A percentile compares a stretch with the other conserved stretches of the same genome.
These are phyloP conservation scores for Penaeus japonicus DNA, from an alignment of 1,140 invertebrate genomes.

Conservation along the genomic window DNA sequence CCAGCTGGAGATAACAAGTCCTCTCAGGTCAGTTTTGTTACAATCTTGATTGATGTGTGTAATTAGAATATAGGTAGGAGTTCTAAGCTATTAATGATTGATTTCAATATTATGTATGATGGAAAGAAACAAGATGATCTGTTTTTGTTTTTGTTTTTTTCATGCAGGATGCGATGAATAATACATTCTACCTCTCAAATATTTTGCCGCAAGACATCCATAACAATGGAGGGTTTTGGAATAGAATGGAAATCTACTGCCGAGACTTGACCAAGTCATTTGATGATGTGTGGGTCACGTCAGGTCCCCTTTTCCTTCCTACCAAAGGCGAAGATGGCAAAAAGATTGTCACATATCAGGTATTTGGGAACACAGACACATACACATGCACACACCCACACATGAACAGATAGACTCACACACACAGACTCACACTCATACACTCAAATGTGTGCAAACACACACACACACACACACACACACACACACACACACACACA, in stretches of 20 bases:
- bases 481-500: no score
- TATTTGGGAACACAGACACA: neutral
- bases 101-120: no score
- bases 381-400: no score
- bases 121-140: no score
- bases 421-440: no score
- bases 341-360: conserved; percentile 14
- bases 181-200: conserved; percentile 26
- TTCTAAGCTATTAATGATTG: no score
- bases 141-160: neutral
- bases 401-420: no score
- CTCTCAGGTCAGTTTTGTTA: neutral
- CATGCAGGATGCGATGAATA: neutral
- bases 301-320: conserved; percentile 25
- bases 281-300: conserved; percentile 23
- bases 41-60: neutral
- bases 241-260: conserved; percentile 14
- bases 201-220: conserved; percentile 23
- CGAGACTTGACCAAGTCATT: conserved; percentile 1
- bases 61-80: neutral
- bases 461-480: no score
- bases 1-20: conserved; percentile 22
- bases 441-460: no score
- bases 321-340: neutral
- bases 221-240: conserved; percentile 32